phyloP scores from a whole-genome alignment of 2,113 vertebrate species.

The Hemichromis elongatus region DNA sequence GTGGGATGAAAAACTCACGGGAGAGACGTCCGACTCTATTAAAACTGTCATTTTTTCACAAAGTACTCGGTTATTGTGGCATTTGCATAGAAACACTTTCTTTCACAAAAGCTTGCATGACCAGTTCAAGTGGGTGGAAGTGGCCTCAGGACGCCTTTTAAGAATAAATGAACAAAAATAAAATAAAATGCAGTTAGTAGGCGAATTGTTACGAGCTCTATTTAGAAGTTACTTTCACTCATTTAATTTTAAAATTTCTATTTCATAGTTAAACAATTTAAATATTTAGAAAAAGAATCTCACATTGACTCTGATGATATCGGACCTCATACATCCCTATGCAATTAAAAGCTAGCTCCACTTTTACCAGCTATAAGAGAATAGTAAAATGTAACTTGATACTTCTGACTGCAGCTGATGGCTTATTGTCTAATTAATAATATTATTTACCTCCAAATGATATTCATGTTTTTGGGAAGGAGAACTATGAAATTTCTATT shows the following conservation, averaged over 20 bases:
- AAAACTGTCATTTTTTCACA: neutral
- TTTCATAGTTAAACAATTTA: rapidly evolving
- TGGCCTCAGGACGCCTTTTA: neutral
- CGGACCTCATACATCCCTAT: too few relatives aligned
- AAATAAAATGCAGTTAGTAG: neutral
- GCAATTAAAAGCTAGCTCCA: neutral
- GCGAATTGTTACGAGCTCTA: neutral
- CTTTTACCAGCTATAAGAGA: neutral
- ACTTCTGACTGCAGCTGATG: too few relatives aligned
- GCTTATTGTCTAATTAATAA: too few relatives aligned
- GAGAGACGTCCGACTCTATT: neutral
- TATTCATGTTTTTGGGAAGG: too few relatives aligned
- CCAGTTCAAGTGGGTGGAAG: neutral
- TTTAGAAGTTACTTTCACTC: neutral
- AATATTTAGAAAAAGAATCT: neutral
- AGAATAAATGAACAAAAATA: neutral
- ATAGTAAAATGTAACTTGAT: neutral
- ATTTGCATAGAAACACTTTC: neutral
- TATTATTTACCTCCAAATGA: too few relatives aligned
- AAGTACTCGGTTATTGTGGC: neutral
- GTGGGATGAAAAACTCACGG: neutral
- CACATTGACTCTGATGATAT: neutral
- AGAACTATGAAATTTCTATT: neutral
- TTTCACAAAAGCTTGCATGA: neutral
- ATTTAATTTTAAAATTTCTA: neutral